Conservation (phyloP, 2,888 invertebrate species). For the Zonitis immaculata region DNA sequence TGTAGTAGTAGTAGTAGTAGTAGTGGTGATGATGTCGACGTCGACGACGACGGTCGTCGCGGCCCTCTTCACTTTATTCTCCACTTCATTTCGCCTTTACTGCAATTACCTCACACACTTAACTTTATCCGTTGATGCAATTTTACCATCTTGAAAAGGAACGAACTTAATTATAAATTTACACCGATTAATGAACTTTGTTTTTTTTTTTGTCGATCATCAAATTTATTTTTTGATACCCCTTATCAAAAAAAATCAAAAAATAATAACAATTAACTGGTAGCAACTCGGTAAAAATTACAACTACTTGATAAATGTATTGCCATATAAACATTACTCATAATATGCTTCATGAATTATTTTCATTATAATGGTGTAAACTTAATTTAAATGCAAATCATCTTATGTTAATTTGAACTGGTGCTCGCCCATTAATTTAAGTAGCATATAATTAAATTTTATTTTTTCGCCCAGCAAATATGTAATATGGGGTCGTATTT, state of each 20-base stretch:
- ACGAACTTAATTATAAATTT: conserved; percentile 19
- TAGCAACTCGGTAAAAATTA: conserved; percentile 32
- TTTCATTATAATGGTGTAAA: conserved; percentile 50
- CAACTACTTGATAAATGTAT: conserved; percentile 43
- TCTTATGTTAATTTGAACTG: conserved; percentile 50
- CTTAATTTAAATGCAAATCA: conserved; percentile 52
- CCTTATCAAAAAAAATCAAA: conserved; percentile 9
- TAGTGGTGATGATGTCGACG: not conserved
- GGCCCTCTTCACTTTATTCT: not conserved
- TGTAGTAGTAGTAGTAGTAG: not conserved
- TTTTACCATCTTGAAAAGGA: conserved; percentile 20
- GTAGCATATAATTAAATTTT: conserved; percentile 68
- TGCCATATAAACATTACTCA: conserved; percentile 45
- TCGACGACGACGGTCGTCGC: too few species aligned
- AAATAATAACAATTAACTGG: conserved; percentile 24
- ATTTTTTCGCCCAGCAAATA: conserved; percentile 46
- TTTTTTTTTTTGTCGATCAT: not conserved
- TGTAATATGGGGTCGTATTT: conserved; percentile 39
- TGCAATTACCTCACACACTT: conserved; percentile 32
- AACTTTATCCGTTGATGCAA: conserved; percentile 31
- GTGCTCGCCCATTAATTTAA: conserved; percentile 61
- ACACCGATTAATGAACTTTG: conserved; percentile 12
- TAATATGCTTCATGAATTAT: conserved; percentile 48
- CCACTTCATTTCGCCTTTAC: conserved; percentile 17
- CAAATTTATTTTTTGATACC: not conserved